Conservation (phyloP, 2,888 invertebrate genomes). For the Epinotia demarniana region DNA sequence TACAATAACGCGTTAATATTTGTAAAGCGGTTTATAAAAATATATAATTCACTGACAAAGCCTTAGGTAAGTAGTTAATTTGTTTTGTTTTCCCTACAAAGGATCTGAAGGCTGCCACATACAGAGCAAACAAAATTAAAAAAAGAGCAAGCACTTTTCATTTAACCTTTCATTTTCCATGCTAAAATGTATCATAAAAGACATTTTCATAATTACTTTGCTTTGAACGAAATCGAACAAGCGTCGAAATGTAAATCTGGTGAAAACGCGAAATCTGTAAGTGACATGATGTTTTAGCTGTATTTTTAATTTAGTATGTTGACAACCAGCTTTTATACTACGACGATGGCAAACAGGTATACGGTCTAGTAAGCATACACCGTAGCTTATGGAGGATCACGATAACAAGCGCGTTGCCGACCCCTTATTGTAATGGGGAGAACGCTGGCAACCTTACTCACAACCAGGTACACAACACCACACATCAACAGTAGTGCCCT, state of each 20-base stretch:
- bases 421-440: too few relatives aligned
- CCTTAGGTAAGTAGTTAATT: neutral
- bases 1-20: neutral
- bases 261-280: neutral
- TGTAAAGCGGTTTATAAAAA: neutral
- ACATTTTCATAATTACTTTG: slow-evolving; percentile 10
- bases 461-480: too few relatives aligned
- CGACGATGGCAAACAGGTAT: too few relatives aligned
- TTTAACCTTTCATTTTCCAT: slow-evolving; percentile 20
- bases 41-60: neutral
- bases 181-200: slow-evolving; percentile 6
- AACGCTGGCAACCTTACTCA: too few relatives aligned
- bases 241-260: neutral
- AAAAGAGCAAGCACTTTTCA: slow-evolving; percentile 20
- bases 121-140: slow-evolving; percentile 15
- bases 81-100: slow-evolving; percentile 25
- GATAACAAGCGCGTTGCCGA: too few relatives aligned
- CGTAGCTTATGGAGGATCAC: too few relatives aligned
- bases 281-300: neutral
- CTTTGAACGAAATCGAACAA: slow-evolving; percentile 9
- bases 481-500: too few relatives aligned
- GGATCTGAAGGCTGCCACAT: slow-evolving; percentile 25
- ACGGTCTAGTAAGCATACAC: too few relatives aligned
- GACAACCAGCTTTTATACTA: too few relatives aligned
- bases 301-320: neutral